Conservation (phyloP, 2,113 vertebrate species). For the Platysteira castanea region DNA sequence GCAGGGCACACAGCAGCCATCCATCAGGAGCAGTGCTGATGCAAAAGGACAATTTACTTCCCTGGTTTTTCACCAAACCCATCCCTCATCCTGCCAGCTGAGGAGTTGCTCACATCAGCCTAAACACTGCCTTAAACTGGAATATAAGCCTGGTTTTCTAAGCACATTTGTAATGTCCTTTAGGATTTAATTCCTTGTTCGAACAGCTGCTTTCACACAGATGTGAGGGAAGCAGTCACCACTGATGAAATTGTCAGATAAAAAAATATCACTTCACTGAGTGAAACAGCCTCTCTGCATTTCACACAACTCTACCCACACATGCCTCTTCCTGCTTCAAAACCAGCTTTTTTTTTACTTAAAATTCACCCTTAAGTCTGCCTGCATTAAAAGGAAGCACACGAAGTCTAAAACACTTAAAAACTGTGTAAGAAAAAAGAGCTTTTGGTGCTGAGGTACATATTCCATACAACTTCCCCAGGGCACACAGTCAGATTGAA, state of each 20-base stretch:
- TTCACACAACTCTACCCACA: neutral
- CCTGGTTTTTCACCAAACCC: neutral
- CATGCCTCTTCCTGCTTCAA: neutral
- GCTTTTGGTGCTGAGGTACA: neutral
- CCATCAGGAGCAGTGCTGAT: neutral
- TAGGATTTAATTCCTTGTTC: neutral
- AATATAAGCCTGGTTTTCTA: neutral
- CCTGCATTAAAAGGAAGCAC: neutral
- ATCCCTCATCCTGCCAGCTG: neutral
- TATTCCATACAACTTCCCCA: neutral
- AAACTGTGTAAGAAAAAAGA: neutral
- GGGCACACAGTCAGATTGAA: neutral
- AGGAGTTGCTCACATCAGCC: neutral
- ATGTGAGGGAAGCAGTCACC: neutral
- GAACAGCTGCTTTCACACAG: neutral
- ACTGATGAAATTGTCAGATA: neutral
- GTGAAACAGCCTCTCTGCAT: neutral
- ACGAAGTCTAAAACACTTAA: neutral
- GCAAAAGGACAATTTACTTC: neutral
- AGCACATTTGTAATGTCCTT: neutral
- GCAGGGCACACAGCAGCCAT: neutral
- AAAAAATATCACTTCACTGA: neutral
- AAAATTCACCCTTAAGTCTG: neutral
- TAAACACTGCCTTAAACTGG: neutral
- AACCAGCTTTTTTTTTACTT: fast-evolving